Evolutionary conservation across 2,113 vertebrate species (phyloP).

Genomic region (Nematolebias whitei): DNA sequence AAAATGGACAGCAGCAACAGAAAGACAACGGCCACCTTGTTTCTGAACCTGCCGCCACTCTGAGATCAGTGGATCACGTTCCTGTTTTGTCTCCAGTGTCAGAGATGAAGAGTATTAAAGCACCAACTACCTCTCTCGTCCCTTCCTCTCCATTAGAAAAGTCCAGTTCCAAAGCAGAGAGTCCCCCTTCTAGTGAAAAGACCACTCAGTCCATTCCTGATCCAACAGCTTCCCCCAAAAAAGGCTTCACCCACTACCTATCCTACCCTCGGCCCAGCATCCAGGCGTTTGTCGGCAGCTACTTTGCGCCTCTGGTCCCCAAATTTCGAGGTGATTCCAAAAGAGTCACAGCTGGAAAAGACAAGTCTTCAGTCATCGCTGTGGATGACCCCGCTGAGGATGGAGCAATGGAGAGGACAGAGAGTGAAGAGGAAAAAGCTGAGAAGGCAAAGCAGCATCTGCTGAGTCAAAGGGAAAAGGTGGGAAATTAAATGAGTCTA

Average conservation of each 20-base stretch:
- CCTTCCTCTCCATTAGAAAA: constrained; percentile 14
- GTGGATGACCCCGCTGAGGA: constrained; percentile 37
- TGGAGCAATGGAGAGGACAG: constrained; percentile 10
- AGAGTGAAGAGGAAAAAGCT: constrained; percentile 21
- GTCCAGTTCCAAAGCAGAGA: not conserved
- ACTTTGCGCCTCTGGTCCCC: constrained; percentile 90
- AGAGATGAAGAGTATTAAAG: constrained; percentile 41
- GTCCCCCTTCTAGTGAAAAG: constrained; percentile 15
- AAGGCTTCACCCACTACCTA: constrained; percentile 89
- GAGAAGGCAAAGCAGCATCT: constrained; percentile 82
- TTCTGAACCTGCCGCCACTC: constrained; percentile 9
- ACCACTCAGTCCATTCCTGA: constrained; percentile 13
- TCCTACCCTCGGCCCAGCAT: constrained; percentile 89
- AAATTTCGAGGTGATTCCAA: constrained; percentile 86
- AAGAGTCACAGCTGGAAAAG: constrained; percentile 61
- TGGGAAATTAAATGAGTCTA: constrained; percentile 36
- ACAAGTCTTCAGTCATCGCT: constrained; percentile 32
- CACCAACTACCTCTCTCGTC: constrained; percentile 11
- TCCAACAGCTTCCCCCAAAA: constrained; percentile 80
- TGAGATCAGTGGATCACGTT: constrained; percentile 20
- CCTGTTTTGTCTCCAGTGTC: constrained; percentile 57
- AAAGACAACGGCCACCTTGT: not conserved
- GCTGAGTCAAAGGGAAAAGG: constrained; percentile 90
- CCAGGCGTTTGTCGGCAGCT: constrained; percentile 93
- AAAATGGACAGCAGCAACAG: constrained; percentile 39